Percentiles rank a stretch among this genome's conserved stretches.
Conservation (phyloP, 53 echinoderm and acorn worm genomes). For the Pentamera pediparva region DNA sequence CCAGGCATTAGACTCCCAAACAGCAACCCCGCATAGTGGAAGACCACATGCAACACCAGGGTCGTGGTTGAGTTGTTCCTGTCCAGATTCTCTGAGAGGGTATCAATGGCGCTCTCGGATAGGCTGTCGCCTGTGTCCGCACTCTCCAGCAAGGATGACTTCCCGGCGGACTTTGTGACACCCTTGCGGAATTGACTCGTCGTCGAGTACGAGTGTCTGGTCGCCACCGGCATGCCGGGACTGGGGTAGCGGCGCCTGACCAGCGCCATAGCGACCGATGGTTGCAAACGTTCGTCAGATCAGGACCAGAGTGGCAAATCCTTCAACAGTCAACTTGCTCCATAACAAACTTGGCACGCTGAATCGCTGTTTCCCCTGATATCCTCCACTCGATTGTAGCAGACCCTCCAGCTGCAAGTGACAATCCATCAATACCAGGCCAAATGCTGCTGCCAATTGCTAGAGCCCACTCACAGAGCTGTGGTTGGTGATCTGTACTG, state of each 20-base stretch:
- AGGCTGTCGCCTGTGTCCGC: neutral
- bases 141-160: neutral
- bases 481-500: neutral
- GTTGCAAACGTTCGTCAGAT: neutral
- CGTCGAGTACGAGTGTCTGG: constrained; percentile 20
- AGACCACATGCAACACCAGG: constrained; percentile 53
- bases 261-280: constrained; percentile 8
- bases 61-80: neutral
- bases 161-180: neutral
- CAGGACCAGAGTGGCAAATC: neutral
- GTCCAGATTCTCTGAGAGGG: constrained; percentile 11
- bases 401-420: too few species aligned
- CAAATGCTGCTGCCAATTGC: constrained; percentile 1
- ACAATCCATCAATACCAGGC: too few species aligned
- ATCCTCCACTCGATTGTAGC: too few species aligned
- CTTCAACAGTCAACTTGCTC: too few species aligned
- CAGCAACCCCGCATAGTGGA: constrained; percentile 78
- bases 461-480: neutral
- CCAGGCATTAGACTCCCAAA: constrained; percentile 69
- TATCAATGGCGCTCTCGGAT: constrained; percentile 37
- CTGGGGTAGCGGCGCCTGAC: constrained; percentile 2
- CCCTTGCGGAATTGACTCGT: neutral
- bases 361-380: too few species aligned
- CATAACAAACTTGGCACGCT: too few species aligned
- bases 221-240: constrained; percentile 1